A percentile compares a stretch with the other conserved stretches of the same genome.
Evolutionary conservation across 1,140 invertebrate genomes (phyloP).

Genomic region (Hyles vespertilio): DNA sequence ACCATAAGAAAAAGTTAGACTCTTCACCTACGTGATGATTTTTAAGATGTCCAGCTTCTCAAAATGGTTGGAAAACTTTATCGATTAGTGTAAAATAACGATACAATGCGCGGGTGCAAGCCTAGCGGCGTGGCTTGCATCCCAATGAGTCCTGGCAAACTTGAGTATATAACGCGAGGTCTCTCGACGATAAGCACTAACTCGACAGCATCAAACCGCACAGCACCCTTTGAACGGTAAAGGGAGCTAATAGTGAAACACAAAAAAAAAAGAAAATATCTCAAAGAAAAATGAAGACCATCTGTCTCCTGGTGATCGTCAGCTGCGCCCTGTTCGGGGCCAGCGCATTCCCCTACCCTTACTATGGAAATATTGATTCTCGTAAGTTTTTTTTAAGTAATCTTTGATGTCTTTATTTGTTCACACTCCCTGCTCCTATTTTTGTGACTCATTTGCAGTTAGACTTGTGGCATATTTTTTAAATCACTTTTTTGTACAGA

Average conservation of each 20-base stretch:
- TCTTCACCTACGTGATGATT: constrained; percentile 30
- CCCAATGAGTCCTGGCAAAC: constrained; percentile 50
- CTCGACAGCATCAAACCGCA: constrained; percentile 35
- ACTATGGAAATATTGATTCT: constrained; percentile 58
- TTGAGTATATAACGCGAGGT: constrained; percentile 55
- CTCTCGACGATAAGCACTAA: constrained; percentile 37
- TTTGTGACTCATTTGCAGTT: too few relatives aligned
- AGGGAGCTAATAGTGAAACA: constrained; percentile 28
- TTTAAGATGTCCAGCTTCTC: constrained; percentile 49
- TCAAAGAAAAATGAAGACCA: constrained; percentile 30
- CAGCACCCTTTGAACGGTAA: constrained; percentile 39
- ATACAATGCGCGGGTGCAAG: constrained; percentile 34
- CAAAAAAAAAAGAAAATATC: constrained; percentile 2
- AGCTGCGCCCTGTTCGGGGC: constrained; percentile 43
- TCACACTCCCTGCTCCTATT: too few relatives aligned
- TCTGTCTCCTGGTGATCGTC: constrained; percentile 28
- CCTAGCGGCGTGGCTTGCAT: constrained; percentile 43
- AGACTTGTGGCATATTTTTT: too few relatives aligned
- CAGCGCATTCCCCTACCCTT: constrained; percentile 48
- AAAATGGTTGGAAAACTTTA: constrained; percentile 57
- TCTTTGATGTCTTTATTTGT: too few relatives aligned
- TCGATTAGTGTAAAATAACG: constrained; percentile 53
- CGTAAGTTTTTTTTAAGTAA: constrained; percentile 40
- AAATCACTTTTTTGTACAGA: too few relatives aligned
- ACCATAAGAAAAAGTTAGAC: constrained; percentile 37